A percentile compares a stretch with the other conserved stretches of the same genome.
phyloP scores from a whole-genome alignment of 1,140 invertebrate species.

The Lepidotrigona ventralis region DNA sequence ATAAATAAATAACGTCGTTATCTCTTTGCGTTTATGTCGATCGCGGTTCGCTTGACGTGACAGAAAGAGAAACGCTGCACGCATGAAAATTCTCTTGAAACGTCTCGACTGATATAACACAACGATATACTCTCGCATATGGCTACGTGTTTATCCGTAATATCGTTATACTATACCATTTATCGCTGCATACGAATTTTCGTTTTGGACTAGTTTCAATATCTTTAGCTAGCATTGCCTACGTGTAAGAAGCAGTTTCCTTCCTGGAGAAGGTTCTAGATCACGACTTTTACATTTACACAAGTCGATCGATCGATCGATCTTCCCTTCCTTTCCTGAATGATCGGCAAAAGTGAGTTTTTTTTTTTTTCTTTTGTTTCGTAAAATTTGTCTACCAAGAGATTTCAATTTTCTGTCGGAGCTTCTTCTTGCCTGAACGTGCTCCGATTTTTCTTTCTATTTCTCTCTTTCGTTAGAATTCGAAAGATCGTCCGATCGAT shows the following conservation, averaged over 20 bases:
- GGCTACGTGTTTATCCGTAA: constrained; percentile 10
- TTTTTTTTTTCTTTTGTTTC: not conserved
- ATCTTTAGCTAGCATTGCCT: constrained; percentile 47
- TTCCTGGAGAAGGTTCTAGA: not conserved
- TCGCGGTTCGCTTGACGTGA: not conserved
- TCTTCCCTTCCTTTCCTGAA: not conserved
- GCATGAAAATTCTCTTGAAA: constrained; percentile 8
- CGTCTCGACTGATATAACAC: constrained; percentile 7
- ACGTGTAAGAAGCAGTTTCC: constrained; percentile 25
- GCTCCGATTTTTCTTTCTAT: rapidly evolving
- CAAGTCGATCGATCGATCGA: constrained; percentile 13
- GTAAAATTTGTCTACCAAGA: not conserved
- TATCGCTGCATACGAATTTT: constrained; percentile 29
- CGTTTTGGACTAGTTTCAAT: constrained; percentile 54
- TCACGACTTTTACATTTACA: constrained; percentile 7
- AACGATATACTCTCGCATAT: constrained; percentile 16
- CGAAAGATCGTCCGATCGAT: constrained; percentile 2
- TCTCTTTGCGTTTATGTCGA: constrained; percentile 24
- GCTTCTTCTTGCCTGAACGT: not conserved
- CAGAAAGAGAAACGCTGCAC: not conserved
- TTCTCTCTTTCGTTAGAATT: not conserved
- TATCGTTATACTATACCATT: constrained; percentile 32
- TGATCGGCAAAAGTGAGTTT: not conserved
- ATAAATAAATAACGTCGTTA: constrained; percentile 57
- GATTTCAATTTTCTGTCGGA: not conserved